Evolutionary conservation across 2,113 vertebrate species (phyloP), one percentile per base, ranked within the genome.

Genomic region (Brachyistius frenatus): DNA sequence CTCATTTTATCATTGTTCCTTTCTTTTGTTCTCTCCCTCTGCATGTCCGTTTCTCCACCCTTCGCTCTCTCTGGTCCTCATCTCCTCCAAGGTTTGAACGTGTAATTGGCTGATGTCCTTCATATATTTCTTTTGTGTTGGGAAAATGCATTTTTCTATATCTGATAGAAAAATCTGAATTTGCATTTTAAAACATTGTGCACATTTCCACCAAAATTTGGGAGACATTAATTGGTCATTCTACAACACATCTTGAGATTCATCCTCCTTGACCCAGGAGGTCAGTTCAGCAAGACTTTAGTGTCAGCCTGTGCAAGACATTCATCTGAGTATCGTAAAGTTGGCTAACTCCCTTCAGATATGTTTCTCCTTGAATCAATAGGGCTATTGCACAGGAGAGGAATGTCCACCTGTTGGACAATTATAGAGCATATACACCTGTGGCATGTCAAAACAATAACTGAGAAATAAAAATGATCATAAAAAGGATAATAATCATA

Each of bases 31-130:
- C 44, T 50, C 55, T 47, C 65, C 32, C 55, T 13, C 35, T 58
- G 2, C 30, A 49, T 81, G 65, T 37, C 62, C 31, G 54, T 47
- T 46, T 60, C 55, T 74, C 33, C 49, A 15, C 37, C 49, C 8
- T 31, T 66, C 44, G 33, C 36, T 56, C 36, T 66, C 77, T 87
- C 63, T 75, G 39, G 33, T 81, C 55, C 46, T 66, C 67, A 61
- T 85, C 74, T 78, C 72, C 76, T 82, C 72, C 35, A 64, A 86
- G 85, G 80, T 83, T 84, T 86, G 80, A 74, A 78, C 60, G 74
- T 80, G 81, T 88, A 91, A 89, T 84, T 86, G 76, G 37, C 60
- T 66, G 61, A 77, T 73, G 65, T 83, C 30, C 66, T 66, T 81
- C 49, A 68, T 66, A 65, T 80, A 88, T 85, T 69, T 52, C 37